A percentile compares a stretch with the other conserved stretches of the same genome.
Conservation (phyloP, 2,797 vertebrate species). For the Petrocephalus sullivani region DNA sequence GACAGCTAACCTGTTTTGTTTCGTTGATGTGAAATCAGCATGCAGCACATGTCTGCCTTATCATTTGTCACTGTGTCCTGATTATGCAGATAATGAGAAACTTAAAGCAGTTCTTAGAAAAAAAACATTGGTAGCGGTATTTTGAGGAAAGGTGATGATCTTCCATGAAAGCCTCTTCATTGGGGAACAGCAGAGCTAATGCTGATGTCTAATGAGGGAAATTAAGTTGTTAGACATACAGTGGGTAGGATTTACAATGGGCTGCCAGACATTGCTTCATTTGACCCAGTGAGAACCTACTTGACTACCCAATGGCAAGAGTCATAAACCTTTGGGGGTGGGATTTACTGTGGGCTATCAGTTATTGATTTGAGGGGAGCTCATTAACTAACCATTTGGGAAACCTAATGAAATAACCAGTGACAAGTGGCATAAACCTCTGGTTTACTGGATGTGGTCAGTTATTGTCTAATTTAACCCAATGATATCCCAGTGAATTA, state of each 20-base stretch:
- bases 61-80: not conserved
- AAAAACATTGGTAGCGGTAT: not conserved
- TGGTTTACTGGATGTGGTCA: not conserved
- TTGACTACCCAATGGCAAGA: not conserved
- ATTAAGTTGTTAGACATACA: not conserved
- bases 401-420: not conserved
- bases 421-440: not conserved
- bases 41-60: not conserved
- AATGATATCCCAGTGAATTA: not conserved
- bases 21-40: not conserved
- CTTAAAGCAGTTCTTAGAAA: not conserved
- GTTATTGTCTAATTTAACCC: not conserved
- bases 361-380: too few relatives aligned
- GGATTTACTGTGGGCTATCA: not conserved
- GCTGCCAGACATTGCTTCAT: not conserved
- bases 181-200: not conserved
- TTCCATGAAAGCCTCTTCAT: not conserved
- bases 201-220: not conserved
- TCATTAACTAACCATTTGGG: too few relatives aligned
- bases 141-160: not conserved
- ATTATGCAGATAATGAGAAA: not conserved
- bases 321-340: not conserved
- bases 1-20: not conserved
- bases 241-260: not conserved
- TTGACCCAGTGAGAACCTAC: not conserved